Percentiles rank a stretch among this genome's conserved stretches.
Evolutionary conservation across 2,797 vertebrate species (phyloP).

Genomic region (Schizopygopsis malacanthus): DNA sequence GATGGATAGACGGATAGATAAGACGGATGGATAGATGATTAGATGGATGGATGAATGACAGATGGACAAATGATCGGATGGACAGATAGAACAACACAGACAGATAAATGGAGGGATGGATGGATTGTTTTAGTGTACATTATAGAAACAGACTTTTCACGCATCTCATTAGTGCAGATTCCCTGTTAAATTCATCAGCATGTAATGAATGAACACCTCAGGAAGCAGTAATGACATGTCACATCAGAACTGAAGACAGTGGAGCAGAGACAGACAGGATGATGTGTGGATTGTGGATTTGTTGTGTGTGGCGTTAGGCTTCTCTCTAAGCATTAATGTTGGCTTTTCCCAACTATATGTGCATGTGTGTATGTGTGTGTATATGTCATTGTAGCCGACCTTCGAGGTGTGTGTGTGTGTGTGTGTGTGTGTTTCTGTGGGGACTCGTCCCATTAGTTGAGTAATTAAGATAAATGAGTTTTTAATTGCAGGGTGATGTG

Average conservation of each 20-base stretch:
- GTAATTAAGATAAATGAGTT: constrained; percentile 86
- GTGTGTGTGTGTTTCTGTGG: constrained; percentile 65
- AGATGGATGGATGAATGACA: background rate
- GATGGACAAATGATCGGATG: background rate
- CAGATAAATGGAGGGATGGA: background rate
- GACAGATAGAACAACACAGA: background rate
- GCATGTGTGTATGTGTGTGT: constrained; percentile 32
- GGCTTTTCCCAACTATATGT: background rate
- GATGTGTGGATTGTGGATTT: background rate
- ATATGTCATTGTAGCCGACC: constrained; percentile 41
- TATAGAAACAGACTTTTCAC: background rate
- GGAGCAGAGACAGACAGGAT: background rate
- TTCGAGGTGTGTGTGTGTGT: constrained; percentile 21
- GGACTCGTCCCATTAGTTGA: constrained; percentile 84
- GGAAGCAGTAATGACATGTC: background rate
- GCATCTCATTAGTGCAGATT: background rate
- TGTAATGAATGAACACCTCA: constrained; percentile 3
- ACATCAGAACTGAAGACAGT: background rate
- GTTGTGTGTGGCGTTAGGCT: background rate
- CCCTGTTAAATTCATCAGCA: background rate
- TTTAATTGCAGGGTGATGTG: constrained; percentile 85
- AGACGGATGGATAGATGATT: background rate
- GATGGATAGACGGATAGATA: background rate
- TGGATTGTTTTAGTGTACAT: background rate
- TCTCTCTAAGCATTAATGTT: constrained; percentile 9